phyloP scores from a whole-genome alignment of 2,113 vertebrate genomes.

The Setophaga coronata region DNA sequence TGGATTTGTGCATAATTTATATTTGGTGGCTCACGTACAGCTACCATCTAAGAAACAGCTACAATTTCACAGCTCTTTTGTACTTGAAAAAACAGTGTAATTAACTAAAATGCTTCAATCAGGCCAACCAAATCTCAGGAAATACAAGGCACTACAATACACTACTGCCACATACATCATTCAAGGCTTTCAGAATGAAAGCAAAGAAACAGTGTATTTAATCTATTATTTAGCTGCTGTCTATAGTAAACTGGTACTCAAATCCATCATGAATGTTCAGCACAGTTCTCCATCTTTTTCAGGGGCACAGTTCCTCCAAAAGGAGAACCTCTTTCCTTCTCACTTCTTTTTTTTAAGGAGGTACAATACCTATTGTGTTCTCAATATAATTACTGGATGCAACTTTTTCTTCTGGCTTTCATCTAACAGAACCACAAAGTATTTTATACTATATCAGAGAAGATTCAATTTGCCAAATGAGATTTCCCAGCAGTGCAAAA shows the following conservation, averaged over 20 bases:
- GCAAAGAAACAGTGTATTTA: not conserved
- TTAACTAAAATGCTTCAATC: conserved; percentile 2
- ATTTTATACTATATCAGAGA: not conserved
- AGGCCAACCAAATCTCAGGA: not conserved
- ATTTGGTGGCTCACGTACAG: not conserved
- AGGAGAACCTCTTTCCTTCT: not conserved
- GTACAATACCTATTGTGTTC: not conserved
- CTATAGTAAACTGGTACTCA: not conserved
- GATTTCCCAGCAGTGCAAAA: not conserved
- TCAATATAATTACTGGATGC: not conserved
- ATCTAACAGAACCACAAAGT: not conserved
- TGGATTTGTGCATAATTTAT: conserved; percentile 24
- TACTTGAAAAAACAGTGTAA: not conserved
- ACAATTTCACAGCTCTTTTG: not conserved
- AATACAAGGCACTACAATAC: not conserved
- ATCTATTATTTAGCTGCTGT: conserved; percentile 19
- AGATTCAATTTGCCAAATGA: not conserved
- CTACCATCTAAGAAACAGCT: not conserved
- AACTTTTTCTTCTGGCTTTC: not conserved
- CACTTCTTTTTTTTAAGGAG: not conserved
- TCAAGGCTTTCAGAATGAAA: not conserved
- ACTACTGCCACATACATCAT: not conserved
- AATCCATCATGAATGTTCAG: not conserved
- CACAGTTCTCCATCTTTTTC: not conserved
- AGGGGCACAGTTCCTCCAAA: not conserved